Evolutionary conservation across 2,113 vertebrate species (phyloP).

Genomic region (Oncorhynchus gorbuscha): DNA sequence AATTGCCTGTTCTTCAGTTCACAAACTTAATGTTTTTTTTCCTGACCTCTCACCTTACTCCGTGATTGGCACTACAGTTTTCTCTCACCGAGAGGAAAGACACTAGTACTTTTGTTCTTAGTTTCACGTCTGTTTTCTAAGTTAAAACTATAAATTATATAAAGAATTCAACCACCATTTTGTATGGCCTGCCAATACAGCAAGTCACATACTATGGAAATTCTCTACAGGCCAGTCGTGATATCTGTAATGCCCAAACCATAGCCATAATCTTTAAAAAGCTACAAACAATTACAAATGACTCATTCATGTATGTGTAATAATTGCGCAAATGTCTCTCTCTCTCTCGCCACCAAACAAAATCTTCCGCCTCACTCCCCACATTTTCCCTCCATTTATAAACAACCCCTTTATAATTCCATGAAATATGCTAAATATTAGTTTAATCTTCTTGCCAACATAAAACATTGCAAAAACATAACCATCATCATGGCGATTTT

Average conservation of each 20-base stretch:
- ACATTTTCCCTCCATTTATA: slow-evolving; percentile 70
- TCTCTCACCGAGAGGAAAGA: too few species aligned
- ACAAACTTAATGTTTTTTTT: not conserved
- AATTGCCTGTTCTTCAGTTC: not conserved
- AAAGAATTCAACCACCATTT: not conserved
- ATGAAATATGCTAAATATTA: not conserved
- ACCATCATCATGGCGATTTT: not conserved
- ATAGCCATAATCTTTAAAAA: slow-evolving; percentile 28
- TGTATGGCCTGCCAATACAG: not conserved
- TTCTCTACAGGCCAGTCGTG: not conserved
- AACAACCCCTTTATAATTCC: slow-evolving; percentile 24
- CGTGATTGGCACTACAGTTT: not conserved
- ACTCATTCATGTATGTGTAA: slow-evolving; percentile 66
- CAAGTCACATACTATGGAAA: not conserved
- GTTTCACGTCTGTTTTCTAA: too few species aligned
- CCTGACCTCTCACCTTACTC: slow-evolving; percentile 37
- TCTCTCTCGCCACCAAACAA: slow-evolving; percentile 70
- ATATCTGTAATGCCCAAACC: slow-evolving; percentile 26
- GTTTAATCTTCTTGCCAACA: not conserved
- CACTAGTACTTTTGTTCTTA: not conserved
- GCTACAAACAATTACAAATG: slow-evolving; percentile 50
- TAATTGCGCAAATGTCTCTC: slow-evolving; percentile 68
- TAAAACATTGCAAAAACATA: not conserved
- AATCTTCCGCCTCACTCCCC: slow-evolving; percentile 74
- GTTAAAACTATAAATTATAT: too few species aligned